Evolutionary conservation across 2,113 vertebrate species (phyloP), one percentile per base, ranked within the genome.

Genomic region (Rhynchomys soricoides): DNA sequence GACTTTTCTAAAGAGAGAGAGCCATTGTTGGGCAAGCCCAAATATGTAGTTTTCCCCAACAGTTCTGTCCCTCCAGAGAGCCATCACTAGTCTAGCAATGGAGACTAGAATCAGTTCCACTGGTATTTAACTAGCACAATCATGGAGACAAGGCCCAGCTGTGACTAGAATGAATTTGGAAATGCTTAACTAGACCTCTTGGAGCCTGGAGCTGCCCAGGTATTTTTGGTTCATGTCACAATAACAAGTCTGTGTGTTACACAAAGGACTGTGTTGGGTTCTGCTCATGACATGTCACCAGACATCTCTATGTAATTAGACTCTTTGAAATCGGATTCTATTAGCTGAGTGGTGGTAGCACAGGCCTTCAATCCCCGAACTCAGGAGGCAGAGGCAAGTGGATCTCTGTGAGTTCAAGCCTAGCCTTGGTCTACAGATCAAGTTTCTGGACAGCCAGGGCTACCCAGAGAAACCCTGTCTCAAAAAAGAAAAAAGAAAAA

Each of bases 261-360:
- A 92, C 45, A 93, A 19, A 0, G 40, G 48, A 78, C 64, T 88
- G 37, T 87, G 87, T 37, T 71, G 57, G 64, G 83, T 92, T 75
- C 79, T 57, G 82, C 50, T 86, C 89, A 59, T 81, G 57, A 37
- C 70, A 34, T 75, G 17, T 37, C 31, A 19, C 3, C 17, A 22
- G 88, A 24, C 26, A 43, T 82, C 45, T 74, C 48, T 73, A 19
- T 86, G 37, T 34, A 19, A 92, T 64, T 77, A 52, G 52, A 90
- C 68, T 92, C 81, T 93, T 89, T 95, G 79, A 94, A 91, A 59
- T 45, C 26, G 26, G 59, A 43, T 37, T 74, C 57, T 82, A 50
- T 70, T 74, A 57, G 21, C n/a, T 4, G 19, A 19, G 19, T n/a
- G 37, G n/a, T 73, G 8, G n/a, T 22, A 22, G 71, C 71, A 26